Percentiles rank a stretch among this genome's conserved stretches.
phyloP scores from a whole-genome alignment of 2,797 vertebrate genomes.

The Coreius guichenoti region DNA sequence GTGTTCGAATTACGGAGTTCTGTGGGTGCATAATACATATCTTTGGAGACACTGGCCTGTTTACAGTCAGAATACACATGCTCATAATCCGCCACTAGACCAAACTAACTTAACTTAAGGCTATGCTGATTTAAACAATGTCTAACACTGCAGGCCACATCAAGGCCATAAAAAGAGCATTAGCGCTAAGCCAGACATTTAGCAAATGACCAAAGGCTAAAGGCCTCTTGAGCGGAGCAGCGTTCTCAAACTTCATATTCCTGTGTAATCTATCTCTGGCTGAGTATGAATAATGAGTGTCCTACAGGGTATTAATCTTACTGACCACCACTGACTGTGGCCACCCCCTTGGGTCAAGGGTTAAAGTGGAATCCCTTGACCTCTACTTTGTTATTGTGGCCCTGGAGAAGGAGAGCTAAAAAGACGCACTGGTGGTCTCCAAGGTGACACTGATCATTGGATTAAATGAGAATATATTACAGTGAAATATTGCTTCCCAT shows the following conservation, averaged over 20 bases:
- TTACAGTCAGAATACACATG: background rate
- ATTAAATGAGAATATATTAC: conserved; percentile 48
- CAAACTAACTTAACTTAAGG: background rate
- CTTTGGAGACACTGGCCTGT: background rate
- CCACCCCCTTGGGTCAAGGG: conserved; percentile 79
- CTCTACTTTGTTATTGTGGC: conserved; percentile 80
- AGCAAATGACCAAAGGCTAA: conserved; percentile 49
- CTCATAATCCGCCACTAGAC: background rate
- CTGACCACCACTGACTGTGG: conserved; percentile 73
- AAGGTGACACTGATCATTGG: conserved; percentile 47
- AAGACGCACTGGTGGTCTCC: conserved; percentile 72
- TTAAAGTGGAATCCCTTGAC: conserved; percentile 83
- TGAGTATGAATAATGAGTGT: conserved; percentile 77
- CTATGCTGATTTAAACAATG: conserved; percentile 9
- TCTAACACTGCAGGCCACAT: conserved; percentile 15
- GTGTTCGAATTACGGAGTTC: background rate
- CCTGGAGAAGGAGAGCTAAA: conserved; percentile 66
- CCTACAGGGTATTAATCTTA: conserved; percentile 82
- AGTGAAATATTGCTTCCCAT: conserved; percentile 31
- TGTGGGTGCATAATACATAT: background rate
- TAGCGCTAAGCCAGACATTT: conserved; percentile 33
- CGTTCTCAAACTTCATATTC: conserved; percentile 61
- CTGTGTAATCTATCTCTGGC: conserved; percentile 70
- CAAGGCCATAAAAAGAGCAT: conserved; percentile 19
- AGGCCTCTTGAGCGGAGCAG: conserved; percentile 27